These are phyloP conservation scores for Pogonocichla stellata DNA, from an alignment of 2,113 vertebrate genomes.

Conservation along the genomic window DNA sequence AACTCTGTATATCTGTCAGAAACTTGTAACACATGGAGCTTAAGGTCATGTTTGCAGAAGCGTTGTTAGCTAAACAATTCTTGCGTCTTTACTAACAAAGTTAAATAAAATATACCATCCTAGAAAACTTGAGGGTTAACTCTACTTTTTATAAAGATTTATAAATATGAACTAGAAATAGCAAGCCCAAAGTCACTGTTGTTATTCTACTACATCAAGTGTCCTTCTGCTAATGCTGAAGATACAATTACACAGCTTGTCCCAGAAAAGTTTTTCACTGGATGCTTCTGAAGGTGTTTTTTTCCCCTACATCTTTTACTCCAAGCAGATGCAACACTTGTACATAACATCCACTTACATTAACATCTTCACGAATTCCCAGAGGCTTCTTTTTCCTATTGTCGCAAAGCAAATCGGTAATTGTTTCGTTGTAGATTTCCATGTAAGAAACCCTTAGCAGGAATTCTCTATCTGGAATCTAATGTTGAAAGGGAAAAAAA, in stretches of 20 bases:
- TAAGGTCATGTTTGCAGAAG: background rate
- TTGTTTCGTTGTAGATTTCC: slow-evolving; percentile 98
- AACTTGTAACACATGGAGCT: background rate
- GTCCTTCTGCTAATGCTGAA: background rate
- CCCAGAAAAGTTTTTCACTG: background rate
- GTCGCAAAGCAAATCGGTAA: slow-evolving; percentile 90
- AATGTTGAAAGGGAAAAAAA: background rate
- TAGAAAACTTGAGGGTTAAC: background rate
- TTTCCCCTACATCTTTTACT: background rate
- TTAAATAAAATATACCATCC: background rate
- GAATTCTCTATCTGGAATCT: slow-evolving; percentile 94
- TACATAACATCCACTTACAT: slow-evolving; percentile 73
- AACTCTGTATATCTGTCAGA: background rate
- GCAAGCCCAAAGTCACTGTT: background rate
- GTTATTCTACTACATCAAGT: background rate
- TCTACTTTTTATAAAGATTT: background rate
- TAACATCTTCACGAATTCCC: slow-evolving; percentile 88
- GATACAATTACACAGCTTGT: background rate
- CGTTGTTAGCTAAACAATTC: background rate
- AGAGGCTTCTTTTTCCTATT: slow-evolving; percentile 90
- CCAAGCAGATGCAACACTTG: background rate
- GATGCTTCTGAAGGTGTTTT: background rate
- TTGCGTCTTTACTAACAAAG: background rate
- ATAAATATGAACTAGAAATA: background rate
- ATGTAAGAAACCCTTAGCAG: slow-evolving; percentile 94